These are phyloP conservation scores for Subacronicta megacephala DNA, from an alignment of 2,888 invertebrate genomes.

Conservation along the genomic window DNA sequence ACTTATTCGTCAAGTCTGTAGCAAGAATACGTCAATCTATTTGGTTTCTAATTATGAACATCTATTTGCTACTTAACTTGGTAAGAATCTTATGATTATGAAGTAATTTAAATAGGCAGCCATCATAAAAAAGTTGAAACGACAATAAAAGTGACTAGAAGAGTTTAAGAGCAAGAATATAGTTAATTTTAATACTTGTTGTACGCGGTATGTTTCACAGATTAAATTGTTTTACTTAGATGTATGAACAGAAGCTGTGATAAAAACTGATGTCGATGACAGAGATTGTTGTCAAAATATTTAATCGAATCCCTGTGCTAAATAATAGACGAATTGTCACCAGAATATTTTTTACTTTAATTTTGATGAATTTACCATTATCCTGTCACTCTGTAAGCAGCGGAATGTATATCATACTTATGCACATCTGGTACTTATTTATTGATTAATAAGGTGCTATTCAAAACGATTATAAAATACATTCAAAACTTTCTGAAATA, in stretches of 20 bases:
- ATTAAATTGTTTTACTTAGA: constrained; percentile 32
- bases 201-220: constrained; percentile 12
- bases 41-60: neutral
- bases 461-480: neutral
- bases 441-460: constrained; percentile 9
- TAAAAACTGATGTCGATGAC: constrained; percentile 30
- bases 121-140: constrained; percentile 1
- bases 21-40: constrained; percentile 19
- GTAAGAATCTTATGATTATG: neutral
- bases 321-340: constrained; percentile 4
- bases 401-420: too few species aligned
- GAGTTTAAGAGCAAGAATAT: neutral
- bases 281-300: constrained; percentile 2
- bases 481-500: neutral
- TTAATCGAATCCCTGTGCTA: neutral
- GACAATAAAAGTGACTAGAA: constrained; percentile 1
- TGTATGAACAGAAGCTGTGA: constrained; percentile 55
- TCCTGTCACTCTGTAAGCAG: too few species aligned
- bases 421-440: too few species aligned
- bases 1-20: constrained; percentile 19
- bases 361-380: too few species aligned
- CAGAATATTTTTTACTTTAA: too few species aligned
- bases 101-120: neutral
- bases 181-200: neutral
- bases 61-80: too few species aligned